Base-by-base conservation (phyloP, 2,113 vertebrate species). In the Aramus guarauna region DNA sequence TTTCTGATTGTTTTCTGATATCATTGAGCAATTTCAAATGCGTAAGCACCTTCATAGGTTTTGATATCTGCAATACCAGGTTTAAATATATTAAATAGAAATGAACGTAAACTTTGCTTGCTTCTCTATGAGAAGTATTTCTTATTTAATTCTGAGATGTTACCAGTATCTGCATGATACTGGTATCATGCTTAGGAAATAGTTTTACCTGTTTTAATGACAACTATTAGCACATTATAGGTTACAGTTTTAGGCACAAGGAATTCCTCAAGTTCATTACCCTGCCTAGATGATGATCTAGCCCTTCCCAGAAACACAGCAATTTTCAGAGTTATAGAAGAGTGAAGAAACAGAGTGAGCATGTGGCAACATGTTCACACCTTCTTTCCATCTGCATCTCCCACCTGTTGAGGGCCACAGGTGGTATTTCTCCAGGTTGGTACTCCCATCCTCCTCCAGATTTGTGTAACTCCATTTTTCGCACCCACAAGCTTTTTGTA, bases 301-400 rank as follows among this genome's bases (percentile, higher is more conserved):
- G 24, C 74, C 62, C 24, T 89, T 88, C 16, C 73, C 36, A 92
- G 73, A 92, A 92, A 78, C 22, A 26, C 4, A 15, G 18, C 64
- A 59, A 88, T 84, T 95, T 92, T 95, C 74, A 53, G 66, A 93
- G 55, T n/a, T 62, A 22, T 6, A 47, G 50, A 71, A 58, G 34
- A 86, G 30, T 32, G 30, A 92, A 73, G 36, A 23, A 63, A 77
- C 37, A 72, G 76, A 64, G 6, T 36, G 34, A 96, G 69, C 3
- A 1, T 73, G 81, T 85, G 71, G 45, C 56, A 85, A 82, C 52
- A 37, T 3, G 13, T 78, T 96, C 60, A 78, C 69, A 90, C 85
- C 48, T 94, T 92, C 72, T 69, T 95, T 59, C 75, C 48, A 73
- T 86, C 69, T 94, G 89, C 41, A 72, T n/a, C 81, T 96, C 72